Evolutionary conservation across 1,140 invertebrate species (phyloP).

Genomic region (Saccostrea glomerata): DNA sequence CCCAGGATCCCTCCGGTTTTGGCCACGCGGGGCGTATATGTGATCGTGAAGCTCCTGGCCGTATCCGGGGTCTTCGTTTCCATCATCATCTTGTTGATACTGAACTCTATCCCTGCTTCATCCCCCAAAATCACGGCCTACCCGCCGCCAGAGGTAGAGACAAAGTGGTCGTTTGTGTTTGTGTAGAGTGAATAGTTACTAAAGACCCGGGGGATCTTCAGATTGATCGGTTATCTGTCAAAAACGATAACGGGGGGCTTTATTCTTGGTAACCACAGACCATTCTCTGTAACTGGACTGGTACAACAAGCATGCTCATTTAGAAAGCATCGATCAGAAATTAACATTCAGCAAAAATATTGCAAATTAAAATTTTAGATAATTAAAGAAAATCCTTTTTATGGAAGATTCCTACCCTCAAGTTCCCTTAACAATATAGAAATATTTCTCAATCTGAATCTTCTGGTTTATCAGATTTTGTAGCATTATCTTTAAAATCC

Average conservation of each 20-base stretch:
- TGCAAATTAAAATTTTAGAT: not conserved
- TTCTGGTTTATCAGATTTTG: not conserved
- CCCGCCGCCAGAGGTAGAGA: not conserved
- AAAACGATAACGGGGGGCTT: not conserved
- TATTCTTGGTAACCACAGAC: not conserved
- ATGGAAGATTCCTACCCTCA: not conserved
- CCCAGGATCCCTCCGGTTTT: conserved; percentile 12
- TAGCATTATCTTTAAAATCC: not conserved
- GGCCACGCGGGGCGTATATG: not conserved
- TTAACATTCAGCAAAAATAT: not conserved
- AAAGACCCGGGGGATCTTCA: not conserved
- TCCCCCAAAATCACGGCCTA: not conserved
- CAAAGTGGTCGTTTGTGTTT: conserved; percentile 1
- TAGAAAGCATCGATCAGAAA: not conserved
- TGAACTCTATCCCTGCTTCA: not conserved
- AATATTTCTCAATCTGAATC: not conserved
- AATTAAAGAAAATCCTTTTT: no score
- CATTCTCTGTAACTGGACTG: not conserved
- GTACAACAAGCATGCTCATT: not conserved
- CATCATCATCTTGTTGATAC: not conserved
- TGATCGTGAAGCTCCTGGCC: not conserved
- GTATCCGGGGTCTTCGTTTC: not conserved
- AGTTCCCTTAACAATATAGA: not conserved
- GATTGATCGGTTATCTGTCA: conserved; percentile 29
- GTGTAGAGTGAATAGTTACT: conserved; percentile 24